Evolutionary conservation across 2,113 vertebrate genomes (phyloP).

Genomic region (Myotis brandtii): DNA sequence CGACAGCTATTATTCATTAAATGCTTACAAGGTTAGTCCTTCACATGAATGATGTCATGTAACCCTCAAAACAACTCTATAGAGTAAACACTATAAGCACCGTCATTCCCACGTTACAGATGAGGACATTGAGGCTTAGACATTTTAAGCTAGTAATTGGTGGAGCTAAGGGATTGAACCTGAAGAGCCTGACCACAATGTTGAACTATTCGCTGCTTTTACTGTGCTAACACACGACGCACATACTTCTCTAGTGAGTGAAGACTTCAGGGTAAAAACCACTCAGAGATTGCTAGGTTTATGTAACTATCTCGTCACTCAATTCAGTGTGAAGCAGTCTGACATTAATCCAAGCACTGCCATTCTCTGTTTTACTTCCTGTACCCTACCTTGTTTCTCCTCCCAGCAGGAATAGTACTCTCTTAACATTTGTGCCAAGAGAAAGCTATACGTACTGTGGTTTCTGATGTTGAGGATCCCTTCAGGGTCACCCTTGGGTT

Average conservation of each 20-base stretch:
- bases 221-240: neutral
- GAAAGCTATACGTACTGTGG: neutral
- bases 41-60: neutral
- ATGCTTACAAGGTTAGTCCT: neutral
- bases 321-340: neutral
- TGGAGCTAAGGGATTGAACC: neutral
- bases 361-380: neutral
- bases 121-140: neutral
- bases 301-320: neutral
- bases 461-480: neutral
- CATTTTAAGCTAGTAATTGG: neutral
- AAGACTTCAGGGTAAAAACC: neutral
- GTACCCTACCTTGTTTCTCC: neutral
- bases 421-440: neutral
- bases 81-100: neutral
- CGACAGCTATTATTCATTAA: neutral
- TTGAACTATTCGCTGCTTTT: neutral
- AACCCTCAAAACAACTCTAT: neutral
- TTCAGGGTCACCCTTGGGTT: neutral
- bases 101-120: neutral
- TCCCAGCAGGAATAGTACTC: neutral
- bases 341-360: neutral
- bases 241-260: neutral
- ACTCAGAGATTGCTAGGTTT: neutral
- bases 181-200: neutral